phyloP scores from a whole-genome alignment of 1,140 invertebrate species.

The Chlorops oryzae region DNA sequence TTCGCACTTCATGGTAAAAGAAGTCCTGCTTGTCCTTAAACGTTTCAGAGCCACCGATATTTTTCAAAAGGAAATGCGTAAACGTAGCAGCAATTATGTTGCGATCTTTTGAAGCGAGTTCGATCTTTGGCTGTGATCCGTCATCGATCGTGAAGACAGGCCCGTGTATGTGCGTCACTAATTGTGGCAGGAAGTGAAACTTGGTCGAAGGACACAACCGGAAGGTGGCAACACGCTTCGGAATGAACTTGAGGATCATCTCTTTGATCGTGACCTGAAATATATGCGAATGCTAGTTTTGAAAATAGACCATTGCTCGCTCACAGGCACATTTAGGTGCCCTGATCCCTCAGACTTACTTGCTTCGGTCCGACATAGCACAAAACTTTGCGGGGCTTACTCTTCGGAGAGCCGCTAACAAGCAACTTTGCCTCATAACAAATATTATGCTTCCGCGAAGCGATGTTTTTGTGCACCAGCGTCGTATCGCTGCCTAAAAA shows the following conservation, averaged over 20 bases:
- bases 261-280: constrained; percentile 83
- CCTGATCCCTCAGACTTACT: constrained; percentile 32
- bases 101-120: constrained; percentile 72
- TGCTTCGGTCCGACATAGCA: constrained; percentile 80
- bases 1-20: constrained; percentile 88
- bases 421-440: constrained; percentile 81
- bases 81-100: constrained; percentile 90
- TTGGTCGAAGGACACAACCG: constrained; percentile 87
- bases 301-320: neutral
- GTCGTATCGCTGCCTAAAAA: constrained; percentile 64
- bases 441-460: constrained; percentile 74
- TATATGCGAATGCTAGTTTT: constrained; percentile 40
- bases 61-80: constrained; percentile 86
- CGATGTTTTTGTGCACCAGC: constrained; percentile 80
- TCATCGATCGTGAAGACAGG: constrained; percentile 74
- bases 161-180: constrained; percentile 48
- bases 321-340: neutral
- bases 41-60: constrained; percentile 91
- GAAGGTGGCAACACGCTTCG: constrained; percentile 86
- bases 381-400: constrained; percentile 78
- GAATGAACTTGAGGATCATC: constrained; percentile 86
- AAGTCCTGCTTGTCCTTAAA: constrained; percentile 94
- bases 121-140: constrained; percentile 79
- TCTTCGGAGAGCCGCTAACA: constrained; percentile 57
- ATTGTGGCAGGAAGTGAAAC: constrained; percentile 59